Base-by-base conservation (phyloP, 2,888 invertebrate species). In the Ethmia dodecea region DNA sequence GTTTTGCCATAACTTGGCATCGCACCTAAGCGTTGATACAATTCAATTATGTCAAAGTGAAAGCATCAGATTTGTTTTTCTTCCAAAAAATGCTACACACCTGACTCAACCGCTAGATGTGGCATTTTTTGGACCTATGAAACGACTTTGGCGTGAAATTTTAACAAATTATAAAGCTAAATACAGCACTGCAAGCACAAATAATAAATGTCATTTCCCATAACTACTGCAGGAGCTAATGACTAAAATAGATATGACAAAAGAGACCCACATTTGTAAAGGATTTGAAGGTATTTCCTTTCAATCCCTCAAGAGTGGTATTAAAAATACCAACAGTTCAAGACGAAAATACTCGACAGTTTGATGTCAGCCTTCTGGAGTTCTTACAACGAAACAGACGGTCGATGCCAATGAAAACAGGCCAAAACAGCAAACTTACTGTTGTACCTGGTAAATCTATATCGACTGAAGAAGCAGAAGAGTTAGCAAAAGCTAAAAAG, bases 31-130 rank as follows among this genome's bases (percentile, higher is more conserved):
- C 13, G 28, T 34, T 13, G 22, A 34, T 2, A 16, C 16, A 4
- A 11, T 33, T n/a, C 4, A 18, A 12, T 8, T 35, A 13, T 35
- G 35, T 12, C 14, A 27, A 13, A 8, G 14, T 5, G 3, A 35
- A 10, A 31, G 31, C 9, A 35, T 30, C 5, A 10, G 28, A 18
- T 35, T 35, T 18, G 26, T 26, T 3, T 35, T 30, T 18, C 12
- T 35, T 8, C 35, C 35, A 4, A 8, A 14, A 26, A 60, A 65
- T 38, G 37, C 52, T 3, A 62, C 60, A 3, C 55, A 69, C 29
- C 14, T 66, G 5, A 47, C 47, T 9, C 63, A 67, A 38, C 63
- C 64, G 0, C 40, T 69, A 13, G 61, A 65, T 45, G 58, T 68
- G 3, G 53, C 55, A 4, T 43, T 28, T 13, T 35, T 35, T 13